Base-by-base conservation (phyloP, 2,797 vertebrate genomes). In the Rhinichthys osculus region DNA sequence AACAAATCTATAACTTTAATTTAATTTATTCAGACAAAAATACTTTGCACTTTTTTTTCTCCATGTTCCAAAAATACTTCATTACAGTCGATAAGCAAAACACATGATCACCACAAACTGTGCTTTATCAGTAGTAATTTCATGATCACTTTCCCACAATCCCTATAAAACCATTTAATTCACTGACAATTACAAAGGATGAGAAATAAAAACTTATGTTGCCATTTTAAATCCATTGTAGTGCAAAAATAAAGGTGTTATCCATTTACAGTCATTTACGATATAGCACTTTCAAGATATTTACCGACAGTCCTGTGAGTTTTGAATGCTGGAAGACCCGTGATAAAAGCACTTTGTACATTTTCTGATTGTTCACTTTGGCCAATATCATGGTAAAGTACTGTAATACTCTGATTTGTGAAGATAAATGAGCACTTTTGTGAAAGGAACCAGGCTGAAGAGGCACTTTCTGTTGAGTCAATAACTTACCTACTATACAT, bases 81-180 rank as follows among this genome's bases (percentile, higher is more conserved):
- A 64, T 67, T 78, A 83, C 74, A 84, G 64, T 50, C 2, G 1
- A 57, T 62, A 40, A 62, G 35, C 38, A 38, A 23, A 82, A 70
- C 57, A 84, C 3, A 59, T 81, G 52, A 73, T 54, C 50, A 83
- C 54, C 44, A 86, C 17, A 57, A 42, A 91, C 90, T 93, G 91
- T 92, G 83, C 89, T 90, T 84, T 80, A 91, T 95, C 94, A 95
- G 94, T 94, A 95, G 94, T 96, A 85, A 73, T 91, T 83, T 89
- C 90, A 88, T 86, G 50, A 78, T 69, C 67, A 62, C 16, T 85
- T 89, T 86, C 80, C 54, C 89, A 87, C 74, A 85, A 76, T 85
- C 82, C 93, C 89, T 92, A 66, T 88, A 84, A 81, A 89, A 92
- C 85, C 85, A 89, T 89, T 89, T 84, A 62, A 92, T 90, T 89